phyloP scores from a whole-genome alignment of 2,113 vertebrate species.

The Tachycineta bicolor region DNA sequence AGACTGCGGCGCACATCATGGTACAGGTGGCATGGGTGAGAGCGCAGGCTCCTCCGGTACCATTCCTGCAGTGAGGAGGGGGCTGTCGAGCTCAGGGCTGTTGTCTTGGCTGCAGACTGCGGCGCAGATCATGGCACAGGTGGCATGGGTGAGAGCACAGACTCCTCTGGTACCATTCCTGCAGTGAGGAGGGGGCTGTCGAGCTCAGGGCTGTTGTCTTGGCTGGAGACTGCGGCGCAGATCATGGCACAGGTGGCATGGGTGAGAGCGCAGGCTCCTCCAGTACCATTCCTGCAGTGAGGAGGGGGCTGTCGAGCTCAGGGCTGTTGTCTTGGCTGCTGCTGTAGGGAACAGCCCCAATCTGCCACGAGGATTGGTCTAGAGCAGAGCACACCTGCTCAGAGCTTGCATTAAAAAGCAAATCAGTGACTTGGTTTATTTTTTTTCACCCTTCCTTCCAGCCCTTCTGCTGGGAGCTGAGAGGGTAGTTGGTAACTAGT shows the following conservation, averaged over 20 bases:
- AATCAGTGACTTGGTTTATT: not conserved
- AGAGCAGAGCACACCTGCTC: not conserved
- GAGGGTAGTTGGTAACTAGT: not conserved
- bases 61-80: too few relatives aligned
- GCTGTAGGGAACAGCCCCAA: not conserved
- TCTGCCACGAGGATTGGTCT: not conserved
- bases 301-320: not conserved
- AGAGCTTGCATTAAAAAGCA: not conserved
- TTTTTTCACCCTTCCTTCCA: not conserved
- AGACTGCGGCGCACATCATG: not conserved
- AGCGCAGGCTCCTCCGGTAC: too few relatives aligned
- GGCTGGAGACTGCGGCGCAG: not conserved
- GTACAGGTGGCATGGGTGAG: too few relatives aligned
- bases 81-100: too few relatives aligned
- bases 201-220: too few relatives aligned
- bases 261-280: not conserved
- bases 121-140: too few relatives aligned
- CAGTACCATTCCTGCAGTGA: not conserved
- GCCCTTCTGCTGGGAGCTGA: not conserved
- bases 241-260: rapidly evolving
- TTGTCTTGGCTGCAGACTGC: too few relatives aligned
- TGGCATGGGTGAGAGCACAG: too few relatives aligned
- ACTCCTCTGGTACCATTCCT: too few relatives aligned
- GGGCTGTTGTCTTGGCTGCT: not conserved
- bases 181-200: too few relatives aligned